Base-by-base conservation (phyloP, 2,888 invertebrate genomes). In the Microplitis deprimator region DNA sequence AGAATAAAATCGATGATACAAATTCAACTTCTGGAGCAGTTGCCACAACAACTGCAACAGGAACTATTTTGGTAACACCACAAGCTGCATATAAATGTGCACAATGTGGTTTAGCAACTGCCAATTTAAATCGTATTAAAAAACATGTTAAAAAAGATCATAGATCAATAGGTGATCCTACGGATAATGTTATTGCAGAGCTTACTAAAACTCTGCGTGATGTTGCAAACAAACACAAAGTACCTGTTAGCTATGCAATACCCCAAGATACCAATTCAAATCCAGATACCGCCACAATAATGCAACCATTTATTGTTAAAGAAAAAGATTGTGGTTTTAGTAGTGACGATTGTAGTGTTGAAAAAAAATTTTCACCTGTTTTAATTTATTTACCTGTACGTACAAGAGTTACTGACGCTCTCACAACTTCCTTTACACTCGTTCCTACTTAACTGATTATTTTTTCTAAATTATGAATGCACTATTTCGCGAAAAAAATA, bases 351-450 rank as follows among this genome's bases (percentile, higher is more conserved):
- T 82, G 86, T 38, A 83, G 81, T 73, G 82, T 85, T 71, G 85
- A 87, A 79, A 89, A 88, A 80, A 93, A 94, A 89, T 95, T 97
- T 91, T 94, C 96, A 87, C 96, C 98, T 83, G 96, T 97, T 85
- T 93, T 98, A 86, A 96, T 98, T 90, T 97, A 97, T 92, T 93
- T 98, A 91, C 98, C 98, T 81, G 97, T 98, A 88, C 94, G 95
- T 84, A 94, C 96, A 89, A 94, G 96, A 90, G 94, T 97, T 87
- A 95, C 94, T 88, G 94, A 95, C 88, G 95, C 96, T 84, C 93
- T 97, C 85, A 96, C 96, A 85, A 95, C 97, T 87, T 96, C 97
- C 90, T 97, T 98, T 90, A 96, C 95, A 90, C 94, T 98, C 85
- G 97, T 96, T 90, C 98, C 98, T 87, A 96, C 97, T 92, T 96